Evolutionary conservation across 2,113 vertebrate genomes (phyloP).

Genomic region (Maccullochella peelii): DNA sequence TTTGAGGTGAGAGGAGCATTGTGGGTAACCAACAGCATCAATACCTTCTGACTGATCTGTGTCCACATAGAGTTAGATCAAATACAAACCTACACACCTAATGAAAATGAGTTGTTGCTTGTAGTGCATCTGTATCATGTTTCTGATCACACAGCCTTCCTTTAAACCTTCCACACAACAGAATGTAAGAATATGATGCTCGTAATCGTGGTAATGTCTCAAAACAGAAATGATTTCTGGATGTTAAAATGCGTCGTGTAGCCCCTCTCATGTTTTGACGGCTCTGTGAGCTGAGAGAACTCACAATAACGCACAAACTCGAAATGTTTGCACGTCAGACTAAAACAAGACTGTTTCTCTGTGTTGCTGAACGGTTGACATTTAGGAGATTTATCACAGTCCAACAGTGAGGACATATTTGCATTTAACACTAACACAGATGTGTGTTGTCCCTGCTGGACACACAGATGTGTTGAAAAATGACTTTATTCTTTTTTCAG

Average conservation of each 20-base stretch:
- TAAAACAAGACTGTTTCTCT: slow-evolving; percentile 10
- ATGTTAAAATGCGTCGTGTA: background rate
- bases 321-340: slow-evolving; percentile 28
- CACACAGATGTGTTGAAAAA: slow-evolving; percentile 67
- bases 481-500: slow-evolving; percentile 13
- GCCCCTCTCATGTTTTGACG: background rate
- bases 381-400: slow-evolving; percentile 53
- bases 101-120: no score
- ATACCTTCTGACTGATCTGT: background rate
- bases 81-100: background rate
- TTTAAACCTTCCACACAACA: background rate
- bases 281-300: slow-evolving; percentile 29
- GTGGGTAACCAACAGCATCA: slow-evolving; percentile 8
- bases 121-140: background rate
- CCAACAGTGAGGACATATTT: slow-evolving; percentile 45
- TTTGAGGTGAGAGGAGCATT: background rate
- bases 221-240: background rate
- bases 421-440: slow-evolving; percentile 72
- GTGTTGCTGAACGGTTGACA: slow-evolving; percentile 37
- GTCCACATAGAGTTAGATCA: background rate
- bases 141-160: background rate
- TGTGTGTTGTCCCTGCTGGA: slow-evolving; percentile 65
- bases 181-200: background rate
- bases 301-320: slow-evolving; percentile 35
- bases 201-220: background rate